Conservation (phyloP, 2,113 vertebrate genomes). For the Mobula birostris region DNA sequence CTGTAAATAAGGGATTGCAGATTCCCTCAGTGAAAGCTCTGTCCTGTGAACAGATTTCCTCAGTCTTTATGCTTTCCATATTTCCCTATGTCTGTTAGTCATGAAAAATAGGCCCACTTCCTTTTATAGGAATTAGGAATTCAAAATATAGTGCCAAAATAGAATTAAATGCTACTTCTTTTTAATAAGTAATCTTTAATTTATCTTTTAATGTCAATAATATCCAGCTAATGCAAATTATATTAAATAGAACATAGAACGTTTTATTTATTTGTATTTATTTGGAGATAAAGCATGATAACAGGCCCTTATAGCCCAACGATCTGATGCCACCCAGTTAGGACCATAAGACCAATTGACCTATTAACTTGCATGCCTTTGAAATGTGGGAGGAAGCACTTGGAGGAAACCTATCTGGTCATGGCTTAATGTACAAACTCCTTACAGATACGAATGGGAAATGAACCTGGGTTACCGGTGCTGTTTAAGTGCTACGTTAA, state of each 20-base stretch:
- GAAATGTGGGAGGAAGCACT: too few species aligned
- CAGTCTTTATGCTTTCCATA: constrained; percentile 19
- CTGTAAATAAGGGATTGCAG: background rate
- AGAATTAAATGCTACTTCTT: background rate
- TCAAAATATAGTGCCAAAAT: background rate
- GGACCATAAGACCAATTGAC: too few species aligned
- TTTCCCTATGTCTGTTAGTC: background rate
- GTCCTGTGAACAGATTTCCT: background rate
- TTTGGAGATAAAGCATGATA: too few species aligned
- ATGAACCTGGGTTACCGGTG: too few species aligned
- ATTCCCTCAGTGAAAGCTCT: constrained; percentile 13
- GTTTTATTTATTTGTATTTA: too few species aligned
- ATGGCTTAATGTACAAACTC: too few species aligned
- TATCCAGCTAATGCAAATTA: background rate
- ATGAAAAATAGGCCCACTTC: background rate
- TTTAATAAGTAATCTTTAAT: background rate
- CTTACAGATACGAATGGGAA: too few species aligned
- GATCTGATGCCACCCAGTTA: too few species aligned
- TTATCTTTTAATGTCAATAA: background rate
- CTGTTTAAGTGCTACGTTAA: too few species aligned
- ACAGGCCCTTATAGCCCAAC: too few species aligned
- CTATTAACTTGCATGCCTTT: too few species aligned
- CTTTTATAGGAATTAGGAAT: background rate
- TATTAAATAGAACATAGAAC: background rate
- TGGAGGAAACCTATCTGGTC: too few species aligned